Evolutionary conservation across 1,140 invertebrate genomes (phyloP), one percentile per base, ranked within the genome.

Genomic region (Zaprionus ghesquierei): DNA sequence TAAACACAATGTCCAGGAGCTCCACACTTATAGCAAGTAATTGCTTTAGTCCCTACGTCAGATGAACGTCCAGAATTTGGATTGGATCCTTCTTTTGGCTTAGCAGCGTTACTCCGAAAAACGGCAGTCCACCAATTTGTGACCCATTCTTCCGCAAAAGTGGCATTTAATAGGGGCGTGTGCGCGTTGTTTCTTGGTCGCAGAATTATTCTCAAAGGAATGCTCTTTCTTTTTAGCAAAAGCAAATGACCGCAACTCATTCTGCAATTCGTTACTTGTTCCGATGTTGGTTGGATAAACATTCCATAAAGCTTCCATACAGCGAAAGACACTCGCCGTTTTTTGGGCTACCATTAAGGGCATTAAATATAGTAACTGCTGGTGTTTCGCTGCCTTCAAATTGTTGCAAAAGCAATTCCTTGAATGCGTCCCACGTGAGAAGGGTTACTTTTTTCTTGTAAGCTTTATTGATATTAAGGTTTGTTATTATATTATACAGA

Each of bases 261-360:
- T 49, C 27, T 51, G 44, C 10, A 62, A 35, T 31, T 62, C 60
- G 27, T 62, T 62, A 50, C 25, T 44, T 41, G 60, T 51, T 31
- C 23, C 65, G 44, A n/a, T n/a, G n/a, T n/a, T n/a, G n/a, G n/a
- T n/a, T n/a, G n/a, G n/a, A n/a, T n/a, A n/a, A n/a, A n/a, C n/a
- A n/a, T n/a, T n/a, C n/a, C n/a, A n/a, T n/a, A n/a, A n/a, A n/a
- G 10, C 55, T 68, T 56, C 27, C 33, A 54, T 68, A 68, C 20
- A 59, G 27, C 10, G 64, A 44, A 22, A 68, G 18, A 12, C 38
- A 56, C 29, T 66, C 63, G 8, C 27, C 44, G n/a, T 55, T 15
- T 10, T 68, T 68, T 51, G 44, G n/a, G n/a, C n/a, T n/a, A n/a
- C n/a, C n/a, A n/a, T n/a, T n/a, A n/a, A n/a, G n/a, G n/a, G n/a